Base-by-base conservation (phyloP, 2,888 invertebrate genomes). In the Dryomyza anilis region DNA sequence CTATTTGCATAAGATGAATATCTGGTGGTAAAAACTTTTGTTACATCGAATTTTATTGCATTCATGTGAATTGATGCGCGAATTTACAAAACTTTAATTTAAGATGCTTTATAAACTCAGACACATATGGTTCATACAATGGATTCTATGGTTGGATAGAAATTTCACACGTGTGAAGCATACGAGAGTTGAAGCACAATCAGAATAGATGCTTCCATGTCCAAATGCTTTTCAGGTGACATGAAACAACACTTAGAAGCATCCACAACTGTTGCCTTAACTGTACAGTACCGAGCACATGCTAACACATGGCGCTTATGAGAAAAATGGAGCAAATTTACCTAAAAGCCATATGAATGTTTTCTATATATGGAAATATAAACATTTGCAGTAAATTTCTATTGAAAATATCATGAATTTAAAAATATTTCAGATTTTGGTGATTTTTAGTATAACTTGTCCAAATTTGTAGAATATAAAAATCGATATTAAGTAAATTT, bases 151-250 rank as follows among this genome's bases (percentile, higher is more conserved):
- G 2, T 2, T 21, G n/a, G 21, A 29, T 23, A 10, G 39, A 50
- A 36, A 23, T 16, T 21, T 25, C 60, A 39, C 60, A 60, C 50
- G 52, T 59, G 59, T 25, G 60, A 23, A 36, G 52, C 52, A 50
- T 60, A 27, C 52, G 14, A 39, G 25, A 23, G 27, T 39, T 27
- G 23, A 29, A 36, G 27, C 52, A 19, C 64, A 69, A 71, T 75
- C 53, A 73, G 72, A 78, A 74, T 76, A 75, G 78, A 79, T 78
- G 78, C 80, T 80, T 78, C 76, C 79, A 78, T 80, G 81, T 82
- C 81, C 81, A 82, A 82, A 81, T 81, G 81, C 78, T 82, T 81
- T 83, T 76, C 82, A 83, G 82, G 82, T 82, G 82, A 82, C 82
- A 82, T 77, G 83, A 81, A 82, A 82, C 81, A 83, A 82, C 83